Evolutionary conservation across 2,113 vertebrate species (phyloP).

Genomic region (Oreocharis arfaki): DNA sequence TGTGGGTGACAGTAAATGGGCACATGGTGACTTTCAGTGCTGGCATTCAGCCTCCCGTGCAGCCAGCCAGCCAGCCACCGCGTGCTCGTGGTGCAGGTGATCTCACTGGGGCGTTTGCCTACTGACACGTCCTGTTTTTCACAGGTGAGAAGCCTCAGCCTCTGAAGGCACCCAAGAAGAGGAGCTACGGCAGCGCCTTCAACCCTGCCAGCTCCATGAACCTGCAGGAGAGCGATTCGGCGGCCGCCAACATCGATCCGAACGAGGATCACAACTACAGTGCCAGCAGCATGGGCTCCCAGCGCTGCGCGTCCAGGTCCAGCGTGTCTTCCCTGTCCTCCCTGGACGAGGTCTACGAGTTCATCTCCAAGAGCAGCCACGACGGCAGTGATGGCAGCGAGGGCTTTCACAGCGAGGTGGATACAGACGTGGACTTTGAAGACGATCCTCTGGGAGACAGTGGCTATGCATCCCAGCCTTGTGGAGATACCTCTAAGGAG

Average conservation of each 20-base stretch:
- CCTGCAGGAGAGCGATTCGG: slow-evolving; percentile 48
- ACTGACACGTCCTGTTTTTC: not conserved
- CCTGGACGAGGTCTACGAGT: slow-evolving; percentile 85
- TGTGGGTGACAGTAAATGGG: not conserved
- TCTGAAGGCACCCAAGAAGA: slow-evolving; percentile 73
- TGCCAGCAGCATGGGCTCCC: slow-evolving; percentile 76
- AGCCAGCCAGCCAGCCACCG: not conserved
- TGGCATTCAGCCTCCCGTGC: not conserved
- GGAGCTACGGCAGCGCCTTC: slow-evolving; percentile 69
- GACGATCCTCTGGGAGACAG: slow-evolving; percentile 78
- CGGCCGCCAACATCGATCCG: slow-evolving; percentile 84
- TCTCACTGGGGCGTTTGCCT: not conserved
- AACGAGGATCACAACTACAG: slow-evolving; percentile 98
- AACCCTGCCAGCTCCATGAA: slow-evolving; percentile 14
- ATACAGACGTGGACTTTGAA: slow-evolving; percentile 84
- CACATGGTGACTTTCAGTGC: not conserved
- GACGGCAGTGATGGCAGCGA: slow-evolving; percentile 84
- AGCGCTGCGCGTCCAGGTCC: slow-evolving; percentile 85
- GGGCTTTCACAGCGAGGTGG: slow-evolving; percentile 92
- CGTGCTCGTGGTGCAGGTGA: accelerated
- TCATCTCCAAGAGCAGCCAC: slow-evolving; percentile 76
- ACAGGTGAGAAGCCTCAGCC: slow-evolving; percentile 76
- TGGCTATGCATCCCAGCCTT: slow-evolving; percentile 72
- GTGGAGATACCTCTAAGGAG: slow-evolving; percentile 62
- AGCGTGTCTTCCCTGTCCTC: slow-evolving; percentile 84